Base-by-base conservation (phyloP, 2,888 invertebrate genomes). In the Acrocera orbiculus region DNA sequence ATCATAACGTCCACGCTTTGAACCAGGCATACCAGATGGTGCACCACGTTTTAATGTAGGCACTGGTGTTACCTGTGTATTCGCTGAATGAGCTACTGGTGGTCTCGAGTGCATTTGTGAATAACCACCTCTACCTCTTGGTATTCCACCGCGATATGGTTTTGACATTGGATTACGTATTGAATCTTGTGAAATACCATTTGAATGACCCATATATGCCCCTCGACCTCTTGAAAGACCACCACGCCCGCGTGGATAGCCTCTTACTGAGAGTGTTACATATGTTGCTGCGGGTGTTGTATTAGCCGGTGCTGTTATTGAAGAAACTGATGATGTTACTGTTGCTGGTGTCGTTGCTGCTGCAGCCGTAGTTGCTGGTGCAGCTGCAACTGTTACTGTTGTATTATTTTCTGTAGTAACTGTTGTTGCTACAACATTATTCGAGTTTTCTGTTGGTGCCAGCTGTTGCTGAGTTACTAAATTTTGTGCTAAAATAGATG, bases 1-100 rank as follows among this genome's bases (percentile, higher is more conserved):
- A 24, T 60, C 59, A 37, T 60, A 60, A 24, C 59, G 53, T 29
- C 60, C 59, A 27, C 59, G 53, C 39, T 60, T 60, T 8, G 59
- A 57, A 14, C 59, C 59, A 5, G 58, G 58, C 1, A 47, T 49
- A 20, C 59, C 59, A 34, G 53, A 52, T 17, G 54, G 54, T 14
- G 56, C 56, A 32, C 59, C 60, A 17, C 59, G 55, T 46, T 60
- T 60, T 19, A 60, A 44, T 39, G 59, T 50, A 40, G 52, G 56
- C 44, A 56, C 57, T 37, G 51, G 57, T 35, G 57, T 51, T 34
- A 57, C 52, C 50, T 58, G 59, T 37, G 58, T 52, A 46, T 58
- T 59, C 36, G 52, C 52, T 41, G 51, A 51, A 47, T 58, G 58
- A 41, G 46, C 46, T 47, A 54, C 47, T 37, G 56, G 56, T 38